phyloP scores from a whole-genome alignment of 2,113 vertebrate genomes.

The Callocephalon fimbriatum region DNA sequence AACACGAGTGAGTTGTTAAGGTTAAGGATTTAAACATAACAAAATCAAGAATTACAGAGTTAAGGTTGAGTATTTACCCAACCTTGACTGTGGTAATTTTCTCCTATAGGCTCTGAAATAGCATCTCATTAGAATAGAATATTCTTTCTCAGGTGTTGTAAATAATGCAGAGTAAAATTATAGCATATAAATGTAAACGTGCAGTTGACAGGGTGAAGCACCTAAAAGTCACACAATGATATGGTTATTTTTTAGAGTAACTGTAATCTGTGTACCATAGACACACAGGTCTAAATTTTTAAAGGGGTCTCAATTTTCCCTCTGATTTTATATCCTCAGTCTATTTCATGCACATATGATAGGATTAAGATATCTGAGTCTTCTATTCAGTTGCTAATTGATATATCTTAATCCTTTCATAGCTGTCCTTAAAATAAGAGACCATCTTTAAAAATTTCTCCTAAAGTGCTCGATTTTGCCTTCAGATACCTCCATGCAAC shows the following conservation, averaged over 20 bases:
- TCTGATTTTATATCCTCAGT: not conserved
- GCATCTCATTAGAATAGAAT: not conserved
- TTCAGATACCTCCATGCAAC: constrained; percentile 72
- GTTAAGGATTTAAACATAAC: not conserved
- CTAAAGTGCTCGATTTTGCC: constrained; percentile 71
- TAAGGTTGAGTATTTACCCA: not conserved
- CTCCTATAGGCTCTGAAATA: not conserved
- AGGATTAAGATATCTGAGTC: constrained; percentile 49
- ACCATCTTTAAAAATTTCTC: constrained; percentile 71
- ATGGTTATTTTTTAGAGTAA: not conserved
- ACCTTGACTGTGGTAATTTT: not conserved
- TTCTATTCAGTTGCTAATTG: not conserved
- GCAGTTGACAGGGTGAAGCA: not conserved
- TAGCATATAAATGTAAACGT: not conserved
- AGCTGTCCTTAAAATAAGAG: constrained; percentile 48
- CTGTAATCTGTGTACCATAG: not conserved
- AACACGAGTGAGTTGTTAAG: fast-evolving
- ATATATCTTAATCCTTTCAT: constrained; percentile 65
- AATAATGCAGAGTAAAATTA: not conserved
- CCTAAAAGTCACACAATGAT: not conserved
- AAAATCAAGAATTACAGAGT: not conserved
- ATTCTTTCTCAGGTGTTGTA: not conserved
- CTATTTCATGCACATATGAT: constrained; percentile 18
- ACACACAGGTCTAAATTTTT: constrained; percentile 53
- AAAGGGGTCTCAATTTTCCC: constrained; percentile 59